Evolutionary conservation across 2,888 invertebrate species (phyloP), one percentile per base, ranked within the genome.

Genomic region (Ephialtes manifestator): DNA sequence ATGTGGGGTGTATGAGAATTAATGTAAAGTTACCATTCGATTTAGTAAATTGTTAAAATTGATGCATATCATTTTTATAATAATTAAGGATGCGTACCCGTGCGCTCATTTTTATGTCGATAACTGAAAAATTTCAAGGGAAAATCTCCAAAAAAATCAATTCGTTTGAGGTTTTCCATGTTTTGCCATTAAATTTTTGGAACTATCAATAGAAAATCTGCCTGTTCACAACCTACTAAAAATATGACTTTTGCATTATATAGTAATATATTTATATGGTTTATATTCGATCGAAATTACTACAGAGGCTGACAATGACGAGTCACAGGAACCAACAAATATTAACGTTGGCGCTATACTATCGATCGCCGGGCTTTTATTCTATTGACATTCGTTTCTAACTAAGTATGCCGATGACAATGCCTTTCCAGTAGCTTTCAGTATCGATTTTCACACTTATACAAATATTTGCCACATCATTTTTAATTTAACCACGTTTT

Each of bases 281-380:
- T 63, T n/a, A 15, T 8, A 2, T 8, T 31, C 35, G n/a, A 63
- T 18, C 4, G n/a, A n/a, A 35, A 18, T 63, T 63, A 63, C n/a
- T 31, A 24, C 13, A 18, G 10, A n/a, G n/a, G 3, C 18, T 15
- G 63, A 35, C 10, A 35, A 60, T 31, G n/a, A 35, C 63, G n/a
- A 63, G 63, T 63, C 10, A 35, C 35, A 31, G 35, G 35, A 35
- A n/a, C 18, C 35, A 31, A 31, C 35, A 31, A 31, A 28, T 2
- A 31, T 60, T n/a, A 31, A 2, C 31, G 60, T 13, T 28, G 13
- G 13, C 31, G 3, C 58, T 13, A 11, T 13, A 11, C 4, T 60
- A 35, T 63, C 35, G 63, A 63, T 63, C 35, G 63, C 39, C 35
- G 18, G n/a, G 8, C 35, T 63, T 63, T 35, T 63, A 13, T 63